Evolutionary conservation across 2,113 vertebrate species (phyloP), one percentile per base, ranked within the genome.

Genomic region (Meleagris gallopavo): DNA sequence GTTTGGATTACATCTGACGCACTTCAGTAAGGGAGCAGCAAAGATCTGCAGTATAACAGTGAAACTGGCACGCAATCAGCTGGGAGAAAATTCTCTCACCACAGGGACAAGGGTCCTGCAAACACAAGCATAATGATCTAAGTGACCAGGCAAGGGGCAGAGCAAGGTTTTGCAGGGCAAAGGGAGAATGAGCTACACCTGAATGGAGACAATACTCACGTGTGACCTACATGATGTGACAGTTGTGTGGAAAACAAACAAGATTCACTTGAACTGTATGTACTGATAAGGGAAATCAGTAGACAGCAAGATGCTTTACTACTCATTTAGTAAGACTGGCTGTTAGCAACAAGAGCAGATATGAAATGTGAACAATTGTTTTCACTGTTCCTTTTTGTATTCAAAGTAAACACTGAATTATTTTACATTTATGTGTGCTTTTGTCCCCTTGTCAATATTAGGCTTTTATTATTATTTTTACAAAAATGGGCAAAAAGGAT

Each of bases 401-500:
- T 91, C 67, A 77, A 80, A 80, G 58, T 71, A 57, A 57, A 57
- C 4, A 4, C 1, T 52, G 15, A n/a, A 86, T 90, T 85, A 61
- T 61, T 93, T 67, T 58, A 86, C 36, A 78, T 55, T 57, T 80
- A 32, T 57, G 72, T 12, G 67, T 54, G n/a, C 14, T 74, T 83
- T 34, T 85, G 75, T 87, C 64, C 3, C 7, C 43, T 32, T 69
- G 25, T 25, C 62, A 79, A 40, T 24, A 87, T 77, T 2, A 9
- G n/a, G 30, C 20, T 64, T 19, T 69, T 83, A 36, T 62, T 91
- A 73, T 57, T 83, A 69, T 74, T 87, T 86, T 83, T 89, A 85
- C 9, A 32, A 88, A 85, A 97, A 89, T 1, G 6, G 46, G 32
- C 52, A 92, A 84, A 86, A 93, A 76, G 9, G 18, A 90, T 83